phyloP scores from a whole-genome alignment of 2,113 vertebrate genomes.

The Daboia siamensis region DNA sequence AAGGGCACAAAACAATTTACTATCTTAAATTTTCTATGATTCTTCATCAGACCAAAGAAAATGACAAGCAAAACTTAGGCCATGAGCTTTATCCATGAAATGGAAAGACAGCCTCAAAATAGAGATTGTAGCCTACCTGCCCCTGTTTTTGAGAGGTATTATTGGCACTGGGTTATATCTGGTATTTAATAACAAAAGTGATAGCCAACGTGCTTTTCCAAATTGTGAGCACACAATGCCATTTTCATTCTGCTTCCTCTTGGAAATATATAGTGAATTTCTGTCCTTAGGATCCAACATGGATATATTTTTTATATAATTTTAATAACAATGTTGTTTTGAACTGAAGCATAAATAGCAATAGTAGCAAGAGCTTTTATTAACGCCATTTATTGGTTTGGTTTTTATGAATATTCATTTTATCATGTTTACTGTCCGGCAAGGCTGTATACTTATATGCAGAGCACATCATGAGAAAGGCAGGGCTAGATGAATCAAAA shows the following conservation, averaged over 20 bases:
- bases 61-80: neutral
- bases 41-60: neutral
- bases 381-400: neutral
- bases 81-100: neutral
- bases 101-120: neutral
- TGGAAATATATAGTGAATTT: neutral
- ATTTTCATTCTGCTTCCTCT: neutral
- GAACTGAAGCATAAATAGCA: neutral
- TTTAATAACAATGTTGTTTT: neutral
- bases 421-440: neutral
- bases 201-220: neutral
- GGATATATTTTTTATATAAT: neutral
- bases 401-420: neutral
- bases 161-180: neutral
- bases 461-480: too few species aligned
- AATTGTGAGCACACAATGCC: neutral
- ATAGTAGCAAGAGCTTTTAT: neutral
- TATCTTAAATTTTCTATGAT: neutral
- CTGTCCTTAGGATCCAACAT: neutral
- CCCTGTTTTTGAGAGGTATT: neutral
- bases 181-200: neutral
- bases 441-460: too few species aligned
- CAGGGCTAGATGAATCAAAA: too few species aligned
- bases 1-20: neutral
- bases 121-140: neutral